A percentile compares a stretch with the other conserved stretches of the same genome.
These are phyloP conservation scores for Rhinophrynus dorsalis DNA, from an alignment of 2,797 vertebrate genomes.

Conservation along the genomic window DNA sequence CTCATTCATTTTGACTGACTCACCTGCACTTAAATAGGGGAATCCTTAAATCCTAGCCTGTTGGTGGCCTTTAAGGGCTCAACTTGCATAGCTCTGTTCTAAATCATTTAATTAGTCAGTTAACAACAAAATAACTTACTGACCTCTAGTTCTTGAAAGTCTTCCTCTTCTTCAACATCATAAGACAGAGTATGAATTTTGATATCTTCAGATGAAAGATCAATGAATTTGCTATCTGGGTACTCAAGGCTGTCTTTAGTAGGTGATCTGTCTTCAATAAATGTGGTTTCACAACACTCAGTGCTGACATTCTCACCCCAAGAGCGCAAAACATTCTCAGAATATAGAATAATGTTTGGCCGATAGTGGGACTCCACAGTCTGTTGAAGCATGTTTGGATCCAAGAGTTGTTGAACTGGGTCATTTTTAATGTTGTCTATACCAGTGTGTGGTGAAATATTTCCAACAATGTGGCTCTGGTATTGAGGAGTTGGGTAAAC, in stretches of 20 bases:
- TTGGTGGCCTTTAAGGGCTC: too few species aligned
- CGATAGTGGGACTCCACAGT: conserved; percentile 74
- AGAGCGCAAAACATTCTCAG: conserved; percentile 74
- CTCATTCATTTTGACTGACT: too few species aligned
- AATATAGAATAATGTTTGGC: conserved; percentile 84
- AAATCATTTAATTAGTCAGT: too few species aligned
- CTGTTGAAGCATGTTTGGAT: conserved; percentile 80
- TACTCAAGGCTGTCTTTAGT: conserved; percentile 79
- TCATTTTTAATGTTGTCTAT: conserved; percentile 60
- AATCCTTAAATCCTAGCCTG: too few species aligned
- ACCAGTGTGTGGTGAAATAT: conserved; percentile 55
- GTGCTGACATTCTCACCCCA: conserved; percentile 73
- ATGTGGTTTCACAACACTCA: conserved; percentile 90
- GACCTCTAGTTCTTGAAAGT: conserved; percentile 93
- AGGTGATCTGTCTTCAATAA: conserved; percentile 80
- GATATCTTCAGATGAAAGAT: conserved; percentile 77
- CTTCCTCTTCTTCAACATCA: conserved; percentile 85
- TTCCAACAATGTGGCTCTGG: conserved; percentile 68
- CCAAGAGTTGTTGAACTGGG: conserved; percentile 77
- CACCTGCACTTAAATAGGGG: too few species aligned
- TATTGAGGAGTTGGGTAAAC: conserved; percentile 83
- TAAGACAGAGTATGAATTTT: conserved; percentile 91
- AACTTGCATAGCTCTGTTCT: too few species aligned
- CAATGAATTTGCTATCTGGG: conserved; percentile 78
- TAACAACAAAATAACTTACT: conserved; percentile 52